Percentiles rank a stretch among this genome's conserved stretches.
Conservation (phyloP, 1,140 invertebrate species). For the Drosophila lowei region DNA sequence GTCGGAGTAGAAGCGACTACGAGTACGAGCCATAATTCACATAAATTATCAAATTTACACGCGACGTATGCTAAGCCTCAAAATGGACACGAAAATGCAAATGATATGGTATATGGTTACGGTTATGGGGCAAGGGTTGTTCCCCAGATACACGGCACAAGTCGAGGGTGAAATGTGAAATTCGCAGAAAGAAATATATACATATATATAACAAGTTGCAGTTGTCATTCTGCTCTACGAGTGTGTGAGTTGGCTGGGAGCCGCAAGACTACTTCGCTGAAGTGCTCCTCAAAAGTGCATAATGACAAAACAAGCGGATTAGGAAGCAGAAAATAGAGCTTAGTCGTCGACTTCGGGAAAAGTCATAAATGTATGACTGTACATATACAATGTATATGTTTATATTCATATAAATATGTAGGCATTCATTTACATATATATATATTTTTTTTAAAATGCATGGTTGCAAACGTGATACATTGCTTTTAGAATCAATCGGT, state of each 20-base stretch:
- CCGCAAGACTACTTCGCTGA: conserved; percentile 27
- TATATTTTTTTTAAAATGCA: no score
- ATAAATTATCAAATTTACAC: conserved; percentile 81
- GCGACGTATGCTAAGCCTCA: conserved; percentile 69
- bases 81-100: conserved; percentile 75
- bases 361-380: no score
- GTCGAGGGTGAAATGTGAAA: background rate
- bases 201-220: conserved; percentile 58
- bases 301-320: conserved; percentile 32
- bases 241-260: conserved; percentile 1
- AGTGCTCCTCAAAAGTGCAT: conserved; percentile 25
- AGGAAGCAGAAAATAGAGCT: conserved; percentile 9
- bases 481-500: no score
- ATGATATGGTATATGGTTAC: conserved; percentile 32
- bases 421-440: no score
- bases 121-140: background rate
- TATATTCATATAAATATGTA: no score
- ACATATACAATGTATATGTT: no score
- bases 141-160: conserved; percentile 8
- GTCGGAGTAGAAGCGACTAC: background rate
- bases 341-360: background rate
- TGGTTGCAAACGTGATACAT: no score
- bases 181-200: conserved; percentile 40
- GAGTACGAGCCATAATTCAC: conserved; percentile 77
- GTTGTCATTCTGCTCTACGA: conserved; percentile 44